Evolutionary conservation across 2,113 vertebrate genomes (phyloP), one percentile per base, ranked within the genome.

Genomic region (Holacanthus passer): DNA sequence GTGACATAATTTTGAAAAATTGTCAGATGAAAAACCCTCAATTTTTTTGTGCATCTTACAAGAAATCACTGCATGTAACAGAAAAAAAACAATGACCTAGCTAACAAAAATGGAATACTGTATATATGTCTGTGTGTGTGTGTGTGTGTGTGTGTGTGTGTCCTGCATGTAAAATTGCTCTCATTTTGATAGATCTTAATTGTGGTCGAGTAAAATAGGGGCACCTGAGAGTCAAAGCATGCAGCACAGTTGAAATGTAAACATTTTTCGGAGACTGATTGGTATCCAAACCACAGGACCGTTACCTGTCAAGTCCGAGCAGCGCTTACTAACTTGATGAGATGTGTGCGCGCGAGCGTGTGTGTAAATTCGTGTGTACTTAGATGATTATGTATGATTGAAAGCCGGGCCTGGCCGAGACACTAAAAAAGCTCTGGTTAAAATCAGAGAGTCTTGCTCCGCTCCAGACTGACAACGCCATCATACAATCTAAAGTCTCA

Each of bases 211-310:
- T 79, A 86, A 89, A 55, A 52, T 5, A 59, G 78, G 86, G 88
- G 86, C 82, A 93, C 91, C 90, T 92, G 88, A 92, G 83, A 90
- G 85, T 87, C 85, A 84, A 81, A 87, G 84, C 89, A 85, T 24
- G 83, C 84, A 58, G 86, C 85, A 41, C 67, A 72, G 85, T 24
- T 77, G 73, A 91, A 93, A 94, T 90, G 91, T 93, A 94, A 94
- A 94, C 93, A 94, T 89, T 92, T 91, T 89, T 39, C 27, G 37
- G 88, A 92, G 86, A 89, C 92, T 94, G 92, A 94, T 94, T 94
- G 90, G 92, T 85, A 89, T 90, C 93, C 91, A 81, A 87, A 94
- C 93, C 93, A 87, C 93, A 92, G 85, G 92, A 94, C 92, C 88
- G 85, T 89, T 93, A 90, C 91, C 92, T 93, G 93, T 94, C 93